These are phyloP conservation scores for Cryptus armator DNA, from an alignment of 2,888 invertebrate species.

Conservation along the genomic window DNA sequence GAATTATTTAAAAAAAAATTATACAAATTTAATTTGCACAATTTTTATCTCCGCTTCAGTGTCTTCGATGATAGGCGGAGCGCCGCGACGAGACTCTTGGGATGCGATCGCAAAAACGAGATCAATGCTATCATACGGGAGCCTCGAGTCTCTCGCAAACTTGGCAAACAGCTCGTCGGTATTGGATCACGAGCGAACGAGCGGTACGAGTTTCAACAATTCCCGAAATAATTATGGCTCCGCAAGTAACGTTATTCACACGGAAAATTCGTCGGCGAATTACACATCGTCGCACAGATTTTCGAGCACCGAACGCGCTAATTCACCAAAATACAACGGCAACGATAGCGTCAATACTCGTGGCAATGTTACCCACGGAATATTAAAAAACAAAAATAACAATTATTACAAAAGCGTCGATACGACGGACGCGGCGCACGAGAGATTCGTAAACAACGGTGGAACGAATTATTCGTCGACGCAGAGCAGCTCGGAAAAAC, in stretches of 20 bases:
- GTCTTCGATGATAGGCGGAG: constrained; percentile 87
- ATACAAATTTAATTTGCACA: no score
- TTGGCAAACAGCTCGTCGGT: constrained; percentile 88
- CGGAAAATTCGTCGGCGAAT: constrained; percentile 79
- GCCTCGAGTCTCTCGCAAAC: constrained; percentile 90
- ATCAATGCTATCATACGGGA: constrained; percentile 90
- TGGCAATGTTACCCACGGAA: constrained; percentile 78
- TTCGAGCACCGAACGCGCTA: constrained; percentile 74
- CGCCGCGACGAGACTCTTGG: constrained; percentile 91
- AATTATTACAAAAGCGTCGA: constrained; percentile 80
- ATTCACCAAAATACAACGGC: constrained; percentile 74
- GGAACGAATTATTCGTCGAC: constrained; percentile 64
- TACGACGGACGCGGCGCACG: constrained; percentile 77
- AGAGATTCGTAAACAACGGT: constrained; percentile 76
- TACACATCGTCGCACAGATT: constrained; percentile 73
- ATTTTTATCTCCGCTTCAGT: constrained; percentile 82
- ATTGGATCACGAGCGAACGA: constrained; percentile 86
- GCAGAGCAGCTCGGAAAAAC: constrained; percentile 62
- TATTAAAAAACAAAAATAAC: constrained; percentile 82
- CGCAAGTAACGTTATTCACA: constrained; percentile 76
- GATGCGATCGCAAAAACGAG: constrained; percentile 93
- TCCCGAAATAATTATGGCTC: constrained; percentile 79
- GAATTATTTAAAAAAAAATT: no score
- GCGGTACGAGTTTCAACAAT: constrained; percentile 85
- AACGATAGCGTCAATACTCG: constrained; percentile 74